Evolutionary conservation across 2,113 vertebrate genomes (phyloP).

Genomic region (Plecturocebus donacophilus): DNA sequence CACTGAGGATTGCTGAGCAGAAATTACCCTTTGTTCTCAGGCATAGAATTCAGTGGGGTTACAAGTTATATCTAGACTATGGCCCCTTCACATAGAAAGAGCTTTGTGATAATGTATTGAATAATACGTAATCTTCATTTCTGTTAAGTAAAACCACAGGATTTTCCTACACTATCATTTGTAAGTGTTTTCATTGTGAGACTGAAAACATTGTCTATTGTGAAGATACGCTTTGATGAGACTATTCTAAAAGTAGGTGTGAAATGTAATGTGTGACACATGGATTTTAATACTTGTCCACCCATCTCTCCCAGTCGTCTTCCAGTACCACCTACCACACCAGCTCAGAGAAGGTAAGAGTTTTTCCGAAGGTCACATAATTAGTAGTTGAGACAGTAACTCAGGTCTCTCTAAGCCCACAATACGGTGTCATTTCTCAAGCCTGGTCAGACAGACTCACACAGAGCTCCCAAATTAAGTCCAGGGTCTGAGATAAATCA

Average conservation of each 20-base stretch:
- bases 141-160: conserved; percentile 76
- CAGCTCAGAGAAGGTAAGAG: neutral
- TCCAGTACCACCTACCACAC: neutral
- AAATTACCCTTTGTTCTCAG: conserved; percentile 85
- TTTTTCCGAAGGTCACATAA: neutral
- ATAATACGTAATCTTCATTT: conserved; percentile 73
- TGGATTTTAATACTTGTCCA: conserved; percentile 17
- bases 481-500: neutral
- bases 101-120: conserved; percentile 74
- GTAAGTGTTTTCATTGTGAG: conserved; percentile 54
- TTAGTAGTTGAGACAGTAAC: neutral
- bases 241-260: conserved; percentile 61
- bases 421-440: neutral
- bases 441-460: neutral
- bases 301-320: neutral
- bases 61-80: conserved; percentile 74
- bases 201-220: conserved; percentile 56
- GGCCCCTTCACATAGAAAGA: conserved; percentile 72
- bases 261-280: conserved; percentile 50
- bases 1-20: conserved; percentile 82
- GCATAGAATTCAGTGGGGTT: conserved; percentile 79
- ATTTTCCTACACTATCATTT: conserved; percentile 74
- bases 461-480: neutral
- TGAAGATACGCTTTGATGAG: conserved; percentile 25
- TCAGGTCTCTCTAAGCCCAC: neutral